Evolutionary conservation across 1,140 invertebrate species (phyloP), one percentile per base, ranked within the genome.

Genomic region (Cydia amplana): DNA sequence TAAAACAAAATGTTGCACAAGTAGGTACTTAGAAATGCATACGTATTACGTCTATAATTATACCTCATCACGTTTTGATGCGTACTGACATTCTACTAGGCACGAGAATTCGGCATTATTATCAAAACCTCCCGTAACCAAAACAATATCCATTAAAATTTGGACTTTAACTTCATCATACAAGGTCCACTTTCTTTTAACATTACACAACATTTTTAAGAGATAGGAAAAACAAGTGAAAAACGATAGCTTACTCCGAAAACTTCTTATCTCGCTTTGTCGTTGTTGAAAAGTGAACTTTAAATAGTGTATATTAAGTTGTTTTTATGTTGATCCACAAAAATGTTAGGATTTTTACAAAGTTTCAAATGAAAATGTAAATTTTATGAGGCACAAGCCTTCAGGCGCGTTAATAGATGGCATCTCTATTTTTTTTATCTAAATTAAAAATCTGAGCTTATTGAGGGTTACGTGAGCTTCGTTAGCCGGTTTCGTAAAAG

Each of bases 391-490:
- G 76, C 77, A 43, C 36, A n/a, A 14, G 73, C 32, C 43, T 36
- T 7, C 75, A 74, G 79, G 80, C 81, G 80, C 81, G 84, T 83
- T 60, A 77, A 81, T 77, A 78, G 79, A 84, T 84, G 78, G 75
- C 77, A 83, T 84, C 83, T 75, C 78, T 78, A 79, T 79, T 74
- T 82, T 78, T 81, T 86, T 83, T 86, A 88, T 88, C 86, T 88
- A 83, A 88, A 88, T 88, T 88, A 88, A 88, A 86, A 85, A 87
- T 86, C 86, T 84, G 72, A 75, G 51, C 76, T 60, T 77, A 73
- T 78, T 78, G 76, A 25, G 73, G 70, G 79, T 76, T 80, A 77
- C 64, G 64, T 65, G 64, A 16, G 4, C 18, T 64, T 25, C 4
- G 63, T 36, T 65, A 65, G 64, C 64, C 64, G 25, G 25, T 1